Base-by-base conservation (phyloP, 53 echinoderm and acorn worm species). In the Apostichopus leukothele region DNA sequence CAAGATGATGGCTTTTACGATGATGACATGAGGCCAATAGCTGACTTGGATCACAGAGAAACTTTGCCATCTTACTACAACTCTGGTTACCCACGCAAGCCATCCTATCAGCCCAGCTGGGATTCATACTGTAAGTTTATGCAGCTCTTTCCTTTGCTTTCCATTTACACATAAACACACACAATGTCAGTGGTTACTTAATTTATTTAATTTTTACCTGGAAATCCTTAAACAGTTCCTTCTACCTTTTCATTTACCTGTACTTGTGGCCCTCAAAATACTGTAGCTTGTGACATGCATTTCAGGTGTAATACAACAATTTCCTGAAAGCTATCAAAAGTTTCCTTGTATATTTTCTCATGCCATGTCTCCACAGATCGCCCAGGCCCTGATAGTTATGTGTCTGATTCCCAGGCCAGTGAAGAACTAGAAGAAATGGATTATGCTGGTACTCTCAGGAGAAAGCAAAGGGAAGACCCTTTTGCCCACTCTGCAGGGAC, bases 81-180 rank as follows among this genome's bases (percentile, higher is more conserved):
- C 75, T 63, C 90, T 5, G 93, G 90, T 75, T 93, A 93, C 87
- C 77, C 92, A 61, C 96, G 93, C 5, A 87, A 87, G 12, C 88
- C 92, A 1, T 93, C 96, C 9, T 96, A 96, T 61, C 89, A 93
- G 19, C 88, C 94, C 1, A 94, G 91, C 92, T 96, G 94, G 94
- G 76, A 94, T 75, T 93, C 94, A 50, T 96, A 92, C 74, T 87
- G 93, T 94, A 84, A 88, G 88, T 79, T 4, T 57, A 57, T 10
- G 39, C 39, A 39, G 39, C 39, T 39, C 39, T 39, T 39, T 1
- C 39, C 39, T 39, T 39, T 39, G 39, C 39, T 39, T 39, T 39
- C 39, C 39, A 39, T 39, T 39, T 39, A 39, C 39, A 39, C 39
- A 39, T 39, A 39, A 39, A 25, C 39, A 39, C 39, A 39, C 39